Evolutionary conservation across 1,140 invertebrate genomes (phyloP).

Genomic region (Trichogramma pretiosum): DNA sequence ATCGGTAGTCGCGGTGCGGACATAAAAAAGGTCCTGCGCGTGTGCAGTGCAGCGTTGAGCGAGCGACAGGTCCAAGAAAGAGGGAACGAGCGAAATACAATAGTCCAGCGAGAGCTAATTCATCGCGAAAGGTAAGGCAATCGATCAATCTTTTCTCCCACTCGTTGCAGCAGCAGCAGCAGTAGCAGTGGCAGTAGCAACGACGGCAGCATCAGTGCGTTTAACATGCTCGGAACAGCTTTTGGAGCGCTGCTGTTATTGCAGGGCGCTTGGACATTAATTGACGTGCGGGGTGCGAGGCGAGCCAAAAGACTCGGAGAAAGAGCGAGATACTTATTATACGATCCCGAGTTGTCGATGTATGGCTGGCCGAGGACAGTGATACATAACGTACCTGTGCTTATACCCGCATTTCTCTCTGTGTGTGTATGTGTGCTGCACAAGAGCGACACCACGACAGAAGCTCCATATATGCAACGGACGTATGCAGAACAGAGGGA

Average conservation of each 20-base stretch:
- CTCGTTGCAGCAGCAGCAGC: slow-evolving; percentile 11
- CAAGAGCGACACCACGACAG: too few relatives aligned
- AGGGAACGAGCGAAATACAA: slow-evolving; percentile 26
- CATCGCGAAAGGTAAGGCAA: slow-evolving; percentile 30
- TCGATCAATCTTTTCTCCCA: slow-evolving; percentile 33
- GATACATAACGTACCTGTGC: too few relatives aligned
- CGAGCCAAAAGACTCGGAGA: slow-evolving; percentile 19
- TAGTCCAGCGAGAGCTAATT: slow-evolving; percentile 30
- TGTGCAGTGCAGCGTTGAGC: not conserved
- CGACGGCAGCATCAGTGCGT: slow-evolving; percentile 5
- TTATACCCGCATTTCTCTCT: too few relatives aligned
- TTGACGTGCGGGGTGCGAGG: slow-evolving; percentile 34
- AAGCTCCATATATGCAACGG: too few relatives aligned
- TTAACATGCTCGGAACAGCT: not conserved
- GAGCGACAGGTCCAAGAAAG: slow-evolving; percentile 5
- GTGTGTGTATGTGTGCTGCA: too few relatives aligned
- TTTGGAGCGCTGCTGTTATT: slow-evolving; percentile 17
- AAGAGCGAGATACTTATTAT: slow-evolving; percentile 17
- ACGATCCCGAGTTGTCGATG: slow-evolving; percentile 13
- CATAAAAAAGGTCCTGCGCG: too few relatives aligned
- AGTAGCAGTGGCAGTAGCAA: too few relatives aligned
- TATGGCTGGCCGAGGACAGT: too few relatives aligned
- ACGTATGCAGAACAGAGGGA: too few relatives aligned
- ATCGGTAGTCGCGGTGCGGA: too few relatives aligned
- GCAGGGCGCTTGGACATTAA: slow-evolving; percentile 38